A percentile compares a stretch with the other conserved stretches of the same genome.
Evolutionary conservation across 2,888 invertebrate species (phyloP).

Genomic region (Drosophila affinis): DNA sequence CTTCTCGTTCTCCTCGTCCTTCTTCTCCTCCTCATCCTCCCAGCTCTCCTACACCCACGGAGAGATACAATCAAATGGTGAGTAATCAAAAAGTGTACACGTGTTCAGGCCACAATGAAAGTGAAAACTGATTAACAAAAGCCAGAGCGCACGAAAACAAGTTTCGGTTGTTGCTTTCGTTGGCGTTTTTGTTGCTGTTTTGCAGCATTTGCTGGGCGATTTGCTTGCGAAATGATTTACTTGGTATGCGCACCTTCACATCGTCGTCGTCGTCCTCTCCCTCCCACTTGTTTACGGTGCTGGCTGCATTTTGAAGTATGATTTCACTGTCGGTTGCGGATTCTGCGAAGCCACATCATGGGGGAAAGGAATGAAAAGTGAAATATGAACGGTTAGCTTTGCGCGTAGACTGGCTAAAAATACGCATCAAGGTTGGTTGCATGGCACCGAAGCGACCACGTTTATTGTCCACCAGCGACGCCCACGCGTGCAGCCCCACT

Average conservation of each 20-base stretch:
- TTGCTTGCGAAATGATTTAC: background rate
- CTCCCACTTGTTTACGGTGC: constrained; percentile 90
- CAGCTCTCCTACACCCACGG: constrained; percentile 91
- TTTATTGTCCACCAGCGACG: constrained; percentile 42
- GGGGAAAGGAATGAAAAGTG: constrained; percentile 23
- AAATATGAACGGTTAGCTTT: constrained; percentile 19
- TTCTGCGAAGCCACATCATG: constrained; percentile 67
- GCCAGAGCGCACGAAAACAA: constrained; percentile 44
- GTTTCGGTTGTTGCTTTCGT: constrained; percentile 39
- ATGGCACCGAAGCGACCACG: constrained; percentile 55
- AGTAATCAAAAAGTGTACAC: constrained; percentile 66
- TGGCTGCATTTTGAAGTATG: constrained; percentile 88
- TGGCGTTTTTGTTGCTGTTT: constrained; percentile 13
- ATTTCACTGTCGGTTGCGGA: constrained; percentile 85
- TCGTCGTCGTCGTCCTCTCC: constrained; percentile 94
- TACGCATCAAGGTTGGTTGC: constrained; percentile 46
- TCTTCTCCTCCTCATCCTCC: constrained; percentile 95
- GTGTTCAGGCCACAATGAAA: constrained; percentile 68
- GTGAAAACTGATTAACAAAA: constrained; percentile 54
- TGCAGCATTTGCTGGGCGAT: background rate
- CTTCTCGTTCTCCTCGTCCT: constrained; percentile 90
- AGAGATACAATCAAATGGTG: constrained; percentile 8
- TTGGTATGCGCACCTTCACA: constrained; percentile 88
- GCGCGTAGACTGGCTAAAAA: constrained; percentile 34
- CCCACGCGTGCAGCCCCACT: constrained; percentile 71